Percentiles rank a stretch among this genome's conserved stretches.
Evolutionary conservation across 1,140 invertebrate genomes (phyloP).

Genomic region (Phocides pigmalion): DNA sequence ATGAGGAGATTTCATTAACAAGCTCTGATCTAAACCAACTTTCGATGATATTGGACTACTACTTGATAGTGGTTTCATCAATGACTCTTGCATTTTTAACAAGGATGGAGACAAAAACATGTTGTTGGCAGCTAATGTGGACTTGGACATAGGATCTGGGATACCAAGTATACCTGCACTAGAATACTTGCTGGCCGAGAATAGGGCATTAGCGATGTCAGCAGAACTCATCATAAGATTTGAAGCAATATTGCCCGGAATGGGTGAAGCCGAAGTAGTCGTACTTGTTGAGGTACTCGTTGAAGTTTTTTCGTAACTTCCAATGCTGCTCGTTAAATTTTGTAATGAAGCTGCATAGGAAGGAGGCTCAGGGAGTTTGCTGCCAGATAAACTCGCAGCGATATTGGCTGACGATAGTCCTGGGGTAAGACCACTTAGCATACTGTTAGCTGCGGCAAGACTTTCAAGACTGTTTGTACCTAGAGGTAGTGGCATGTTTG

Average conservation of each 20-base stretch:
- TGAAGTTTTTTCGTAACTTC: constrained; percentile 72
- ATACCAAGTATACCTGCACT: constrained; percentile 85
- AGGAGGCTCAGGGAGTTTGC: constrained; percentile 75
- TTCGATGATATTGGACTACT: constrained; percentile 77
- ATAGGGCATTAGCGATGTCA: constrained; percentile 86
- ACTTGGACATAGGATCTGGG: constrained; percentile 87
- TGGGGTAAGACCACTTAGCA: constrained; percentile 72
- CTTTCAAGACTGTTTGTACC: constrained; percentile 68
- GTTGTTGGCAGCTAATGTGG: constrained; percentile 87
- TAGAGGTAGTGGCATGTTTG: constrained; percentile 69
- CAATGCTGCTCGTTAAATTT: constrained; percentile 65
- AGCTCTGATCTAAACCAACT: constrained; percentile 71
- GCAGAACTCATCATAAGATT: constrained; percentile 85
- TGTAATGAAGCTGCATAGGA: constrained; percentile 77
- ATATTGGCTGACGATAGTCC: constrained; percentile 70
- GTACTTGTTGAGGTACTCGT: constrained; percentile 65
- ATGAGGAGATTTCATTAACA: constrained; percentile 77
- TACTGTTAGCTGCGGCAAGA: constrained; percentile 78
- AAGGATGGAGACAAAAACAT: constrained; percentile 86
- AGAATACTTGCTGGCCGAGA: constrained; percentile 85
- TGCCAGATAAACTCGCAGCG: constrained; percentile 67
- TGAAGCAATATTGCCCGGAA: constrained; percentile 82
- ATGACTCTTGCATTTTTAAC: constrained; percentile 82
- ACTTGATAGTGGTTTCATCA: constrained; percentile 77
- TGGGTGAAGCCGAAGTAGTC: constrained; percentile 64